Conservation (phyloP, 2,888 invertebrate genomes). For the Oxystoma pomonae region DNA sequence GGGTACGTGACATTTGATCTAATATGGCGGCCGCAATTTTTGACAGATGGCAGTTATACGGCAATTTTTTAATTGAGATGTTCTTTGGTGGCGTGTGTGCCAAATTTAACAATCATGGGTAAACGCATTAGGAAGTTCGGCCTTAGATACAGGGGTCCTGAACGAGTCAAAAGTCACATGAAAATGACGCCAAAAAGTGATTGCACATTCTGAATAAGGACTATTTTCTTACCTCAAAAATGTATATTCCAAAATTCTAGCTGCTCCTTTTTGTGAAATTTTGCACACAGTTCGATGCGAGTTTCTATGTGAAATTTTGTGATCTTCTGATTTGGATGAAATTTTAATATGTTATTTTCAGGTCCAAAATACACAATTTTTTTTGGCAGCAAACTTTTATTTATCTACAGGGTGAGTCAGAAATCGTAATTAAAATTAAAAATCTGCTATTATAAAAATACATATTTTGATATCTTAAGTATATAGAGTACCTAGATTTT, state of each 20-base stretch:
- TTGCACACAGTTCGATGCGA: background rate
- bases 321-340: background rate
- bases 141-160: background rate
- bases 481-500: background rate
- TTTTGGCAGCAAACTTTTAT: background rate
- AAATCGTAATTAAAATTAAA: background rate
- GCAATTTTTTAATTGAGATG: background rate
- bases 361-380: background rate
- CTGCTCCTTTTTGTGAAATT: background rate
- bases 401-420: background rate
- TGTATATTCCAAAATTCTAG: background rate
- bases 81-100: background rate
- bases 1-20: background rate
- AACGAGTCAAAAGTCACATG: background rate
- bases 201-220: background rate
- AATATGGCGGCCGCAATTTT: background rate
- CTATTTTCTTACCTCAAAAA: background rate
- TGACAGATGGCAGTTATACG: background rate
- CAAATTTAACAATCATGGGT: background rate
- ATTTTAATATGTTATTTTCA: background rate
- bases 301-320: background rate
- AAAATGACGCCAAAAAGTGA: background rate
- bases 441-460: background rate
- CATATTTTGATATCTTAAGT: background rate
- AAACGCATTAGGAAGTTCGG: background rate